Evolutionary conservation across 2,113 vertebrate genomes (phyloP).

Genomic region (Bos javanicus): DNA sequence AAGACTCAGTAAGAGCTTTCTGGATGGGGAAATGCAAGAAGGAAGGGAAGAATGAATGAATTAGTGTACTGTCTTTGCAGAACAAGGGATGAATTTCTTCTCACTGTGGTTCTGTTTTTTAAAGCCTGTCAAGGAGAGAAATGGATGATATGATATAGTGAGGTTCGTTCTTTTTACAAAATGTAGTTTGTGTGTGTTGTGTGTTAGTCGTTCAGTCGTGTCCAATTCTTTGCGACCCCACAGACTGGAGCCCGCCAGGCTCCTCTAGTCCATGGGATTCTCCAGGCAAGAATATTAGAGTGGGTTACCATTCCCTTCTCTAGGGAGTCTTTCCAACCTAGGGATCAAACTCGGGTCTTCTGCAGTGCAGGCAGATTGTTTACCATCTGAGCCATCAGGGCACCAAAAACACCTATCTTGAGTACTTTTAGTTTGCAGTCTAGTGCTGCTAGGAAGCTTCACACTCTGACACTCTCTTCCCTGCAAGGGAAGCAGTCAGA

Average conservation of each 20-base stretch:
- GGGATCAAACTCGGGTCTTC: not conserved
- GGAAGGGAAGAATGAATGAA: no score
- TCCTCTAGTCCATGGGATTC: not conserved
- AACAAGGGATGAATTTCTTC: not conserved
- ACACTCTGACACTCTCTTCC: not conserved
- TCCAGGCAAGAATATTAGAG: not conserved
- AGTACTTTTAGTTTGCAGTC: no score
- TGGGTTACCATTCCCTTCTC: not conserved
- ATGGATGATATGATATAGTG: accelerated
- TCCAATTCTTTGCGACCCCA: not conserved
- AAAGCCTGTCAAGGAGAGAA: not conserved
- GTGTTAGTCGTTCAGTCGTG: not conserved
- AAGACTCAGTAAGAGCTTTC: accelerated
- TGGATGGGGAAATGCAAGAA: not conserved
- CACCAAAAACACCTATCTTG: not conserved
- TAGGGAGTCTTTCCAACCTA: not conserved
- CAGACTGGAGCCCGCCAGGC: not conserved
- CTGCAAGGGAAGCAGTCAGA: accelerated
- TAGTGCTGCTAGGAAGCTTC: not conserved
- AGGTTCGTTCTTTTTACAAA: not conserved
- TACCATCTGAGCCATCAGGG: not conserved
- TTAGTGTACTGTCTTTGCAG: not conserved
- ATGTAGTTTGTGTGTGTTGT: not conserved
- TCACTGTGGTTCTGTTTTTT: not conserved
- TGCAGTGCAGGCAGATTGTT: not conserved